Base-by-base conservation (phyloP, 2,113 vertebrate genomes). In the Oryzias curvinotus region DNA sequence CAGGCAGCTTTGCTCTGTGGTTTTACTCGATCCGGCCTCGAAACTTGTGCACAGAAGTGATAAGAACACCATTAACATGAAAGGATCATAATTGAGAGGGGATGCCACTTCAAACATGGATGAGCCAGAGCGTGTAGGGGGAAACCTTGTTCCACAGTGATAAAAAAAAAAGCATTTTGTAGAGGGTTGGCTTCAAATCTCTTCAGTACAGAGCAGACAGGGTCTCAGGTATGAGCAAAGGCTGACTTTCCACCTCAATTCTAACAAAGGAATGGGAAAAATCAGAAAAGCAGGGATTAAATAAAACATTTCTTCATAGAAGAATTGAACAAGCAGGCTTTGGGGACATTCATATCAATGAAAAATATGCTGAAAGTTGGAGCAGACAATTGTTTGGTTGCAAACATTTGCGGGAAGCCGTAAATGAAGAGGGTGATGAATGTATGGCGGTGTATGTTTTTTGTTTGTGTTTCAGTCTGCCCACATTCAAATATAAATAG, bases 51-150 rank as follows among this genome's bases (percentile, higher is more conserved):
- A 78, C 86, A 54, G 74, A 64, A 71, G 73, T 17, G 83, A 89
- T 82, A 88, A 89, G 75, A 85, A 85, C 79, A 73, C 81, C 88
- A 91, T 90, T 85, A 86, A 87, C 84, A 85, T 88, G 79, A 84
- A 82, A 87, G 77, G 61, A 87, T 90, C 87, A 85, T 90, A 90
- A 90, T 90, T 83, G 87, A 89, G 85, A 85, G 69, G 83, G 82
- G 85, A 85, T 80, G 81, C 83, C 81, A 77, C 78, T 68, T 65
- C 65, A 71, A 64, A 83, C 64, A 53, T 47, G 75, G 72, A 82
- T 75, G 80, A 88, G 80, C 62, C 30, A 49, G 71, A 67, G 73
- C 73, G 71, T 62, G 69, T 48, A 56, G 71, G 62, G 74, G 67
- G 50, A 73, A 72, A 75, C 71, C 75, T 82, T 75, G 68, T 74